Evolutionary conservation across 2,888 invertebrate species (phyloP).

Genomic region (Anticlea derivata): DNA sequence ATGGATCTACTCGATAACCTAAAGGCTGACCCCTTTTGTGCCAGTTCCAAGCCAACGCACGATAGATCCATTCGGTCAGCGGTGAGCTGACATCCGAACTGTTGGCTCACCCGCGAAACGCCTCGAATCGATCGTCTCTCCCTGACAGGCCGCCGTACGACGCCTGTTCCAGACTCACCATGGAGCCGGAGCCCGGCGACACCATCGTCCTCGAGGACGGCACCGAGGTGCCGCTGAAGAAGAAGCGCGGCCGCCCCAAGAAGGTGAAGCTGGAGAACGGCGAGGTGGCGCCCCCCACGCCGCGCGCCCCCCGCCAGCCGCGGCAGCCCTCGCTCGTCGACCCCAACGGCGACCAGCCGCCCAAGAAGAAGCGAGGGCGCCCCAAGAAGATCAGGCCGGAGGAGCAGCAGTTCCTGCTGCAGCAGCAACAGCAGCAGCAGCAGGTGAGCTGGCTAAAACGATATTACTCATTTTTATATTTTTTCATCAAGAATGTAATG

Average conservation of each 20-base stretch:
- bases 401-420: constrained; percentile 81
- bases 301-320: constrained; percentile 71
- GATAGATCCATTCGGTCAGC: not conserved
- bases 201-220: constrained; percentile 85
- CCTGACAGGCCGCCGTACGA: constrained; percentile 31
- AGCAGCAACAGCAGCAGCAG: constrained; percentile 71
- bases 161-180: constrained; percentile 70
- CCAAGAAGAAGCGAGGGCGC: constrained; percentile 94
- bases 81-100: constrained; percentile 25
- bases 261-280: constrained; percentile 89
- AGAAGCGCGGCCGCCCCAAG: constrained; percentile 95
- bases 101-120: constrained; percentile 24
- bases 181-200: constrained; percentile 81
- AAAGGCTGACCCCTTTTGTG: not conserved
- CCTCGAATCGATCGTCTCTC: constrained; percentile 31
- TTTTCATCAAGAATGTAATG: too few relatives aligned
- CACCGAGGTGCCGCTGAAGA: constrained; percentile 89
- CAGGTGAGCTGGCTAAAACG: constrained; percentile 38
- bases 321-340: constrained; percentile 56
- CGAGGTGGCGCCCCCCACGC: constrained; percentile 84
- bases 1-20: not conserved
- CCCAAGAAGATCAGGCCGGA: constrained; percentile 93
- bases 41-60: not conserved
- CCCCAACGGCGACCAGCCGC: constrained; percentile 77
- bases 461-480: too few relatives aligned